These are phyloP conservation scores for Lasioglossum lativentre DNA, from an alignment of 2,888 invertebrate species.

Conservation along the genomic window DNA sequence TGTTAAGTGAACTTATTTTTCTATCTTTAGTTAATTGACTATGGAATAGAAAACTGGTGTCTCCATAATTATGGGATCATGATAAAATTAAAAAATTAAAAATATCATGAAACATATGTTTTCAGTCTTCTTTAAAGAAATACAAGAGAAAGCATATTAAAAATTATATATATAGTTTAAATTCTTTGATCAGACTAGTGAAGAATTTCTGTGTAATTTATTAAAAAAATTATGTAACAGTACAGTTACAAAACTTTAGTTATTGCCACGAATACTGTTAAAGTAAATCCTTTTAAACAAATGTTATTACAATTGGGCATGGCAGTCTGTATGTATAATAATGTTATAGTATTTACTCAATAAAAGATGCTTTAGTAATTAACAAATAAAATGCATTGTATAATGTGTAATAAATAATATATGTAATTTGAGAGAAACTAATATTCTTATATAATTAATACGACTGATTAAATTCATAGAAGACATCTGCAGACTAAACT, in stretches of 20 bases:
- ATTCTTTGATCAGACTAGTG: no score
- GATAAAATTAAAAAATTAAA: neutral
- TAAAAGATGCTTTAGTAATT: neutral
- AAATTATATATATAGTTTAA: neutral
- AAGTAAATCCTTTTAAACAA: neutral
- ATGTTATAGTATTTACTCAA: neutral
- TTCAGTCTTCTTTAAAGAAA: neutral
- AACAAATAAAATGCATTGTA: neutral
- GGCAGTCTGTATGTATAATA: neutral
- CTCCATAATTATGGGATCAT: neutral
- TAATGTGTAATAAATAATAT: neutral
- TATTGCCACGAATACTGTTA: neutral
- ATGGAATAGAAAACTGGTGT: neutral
- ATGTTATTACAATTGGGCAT: neutral
- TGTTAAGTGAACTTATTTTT: conserved; percentile 1
- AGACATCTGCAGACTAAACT: neutral
- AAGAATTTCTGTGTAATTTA: no score
- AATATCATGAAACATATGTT: neutral
- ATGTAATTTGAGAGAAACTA: neutral
- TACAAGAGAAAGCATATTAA: neutral
- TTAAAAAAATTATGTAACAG: neutral
- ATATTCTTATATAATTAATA: neutral
- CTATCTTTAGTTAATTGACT: neutral
- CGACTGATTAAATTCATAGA: neutral
- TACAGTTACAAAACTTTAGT: neutral